Evolutionary conservation across 1,140 invertebrate species (phyloP).

Genomic region (Caenorhabditis remanei): DNA sequence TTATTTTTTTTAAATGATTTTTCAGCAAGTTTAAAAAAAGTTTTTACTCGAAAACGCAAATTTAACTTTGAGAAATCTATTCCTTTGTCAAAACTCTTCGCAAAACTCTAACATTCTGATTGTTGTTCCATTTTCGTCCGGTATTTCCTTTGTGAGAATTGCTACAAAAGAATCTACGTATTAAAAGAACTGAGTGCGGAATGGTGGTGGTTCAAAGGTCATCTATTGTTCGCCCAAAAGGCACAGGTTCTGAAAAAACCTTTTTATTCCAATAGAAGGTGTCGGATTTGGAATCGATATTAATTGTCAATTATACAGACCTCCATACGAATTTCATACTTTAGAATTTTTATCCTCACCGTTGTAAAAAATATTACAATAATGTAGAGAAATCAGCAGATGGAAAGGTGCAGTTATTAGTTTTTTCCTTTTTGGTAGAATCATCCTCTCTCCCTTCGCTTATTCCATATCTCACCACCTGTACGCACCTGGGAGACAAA

Average conservation of each 20-base stretch:
- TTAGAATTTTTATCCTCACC: no score
- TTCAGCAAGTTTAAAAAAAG: not conserved
- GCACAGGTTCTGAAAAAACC: not conserved
- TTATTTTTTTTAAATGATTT: not conserved
- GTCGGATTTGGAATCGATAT: no score
- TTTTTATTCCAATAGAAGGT: not conserved
- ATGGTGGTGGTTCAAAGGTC: conserved; percentile 17
- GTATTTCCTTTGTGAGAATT: not conserved
- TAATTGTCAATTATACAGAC: no score
- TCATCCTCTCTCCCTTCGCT: no score
- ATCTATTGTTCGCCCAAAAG: conserved; percentile 7
- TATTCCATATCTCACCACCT: not conserved
- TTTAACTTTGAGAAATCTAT: not conserved
- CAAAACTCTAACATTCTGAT: not conserved
- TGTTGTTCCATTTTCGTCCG: not conserved
- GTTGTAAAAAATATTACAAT: no score
- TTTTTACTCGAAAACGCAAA: not conserved
- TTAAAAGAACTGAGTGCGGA: not conserved
- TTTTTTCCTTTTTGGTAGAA: no score
- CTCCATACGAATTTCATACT: no score
- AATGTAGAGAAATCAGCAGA: no score
- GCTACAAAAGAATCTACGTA: conserved; percentile 46
- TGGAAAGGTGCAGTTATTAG: no score
- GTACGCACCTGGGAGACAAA: conserved; percentile 8
- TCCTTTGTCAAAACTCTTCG: not conserved